These are phyloP conservation scores for Morone saxatilis DNA, from an alignment of 2,113 vertebrate genomes.

Conservation along the genomic window DNA sequence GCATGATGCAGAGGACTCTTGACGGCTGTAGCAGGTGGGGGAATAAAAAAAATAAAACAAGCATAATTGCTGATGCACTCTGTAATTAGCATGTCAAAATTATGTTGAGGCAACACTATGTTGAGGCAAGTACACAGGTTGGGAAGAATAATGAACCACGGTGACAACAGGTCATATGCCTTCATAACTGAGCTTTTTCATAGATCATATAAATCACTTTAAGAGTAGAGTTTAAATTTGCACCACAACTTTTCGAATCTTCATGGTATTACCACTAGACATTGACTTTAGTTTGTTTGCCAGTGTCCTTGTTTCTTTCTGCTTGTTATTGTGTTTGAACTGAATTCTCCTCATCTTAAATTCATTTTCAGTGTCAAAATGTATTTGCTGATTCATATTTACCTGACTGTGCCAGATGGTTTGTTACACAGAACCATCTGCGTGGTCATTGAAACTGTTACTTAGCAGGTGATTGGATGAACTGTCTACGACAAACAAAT, in stretches of 20 bases:
- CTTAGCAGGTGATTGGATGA: no score
- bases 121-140: conserved; percentile 35
- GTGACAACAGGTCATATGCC: conserved; percentile 20
- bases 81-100: conserved; percentile 73
- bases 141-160: conserved; percentile 29
- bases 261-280: background rate
- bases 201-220: conserved; percentile 11
- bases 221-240: background rate
- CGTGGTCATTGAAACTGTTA: no score
- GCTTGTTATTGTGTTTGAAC: background rate
- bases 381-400: background rate
- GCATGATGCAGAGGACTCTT: conserved; percentile 58
- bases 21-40: conserved; percentile 68
- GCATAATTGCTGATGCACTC: conserved; percentile 60
- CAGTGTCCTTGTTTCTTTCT: background rate
- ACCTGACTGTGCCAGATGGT: no score
- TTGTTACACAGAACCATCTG: no score
- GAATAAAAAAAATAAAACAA: conserved; percentile 39
- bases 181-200: background rate
- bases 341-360: background rate
- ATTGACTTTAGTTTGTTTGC: background rate
- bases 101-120: conserved; percentile 48
- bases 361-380: background rate
- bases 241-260: background rate
- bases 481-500: no score